These are phyloP conservation scores for Ochropleura plecta DNA, from an alignment of 2,888 invertebrate species.

Conservation along the genomic window DNA sequence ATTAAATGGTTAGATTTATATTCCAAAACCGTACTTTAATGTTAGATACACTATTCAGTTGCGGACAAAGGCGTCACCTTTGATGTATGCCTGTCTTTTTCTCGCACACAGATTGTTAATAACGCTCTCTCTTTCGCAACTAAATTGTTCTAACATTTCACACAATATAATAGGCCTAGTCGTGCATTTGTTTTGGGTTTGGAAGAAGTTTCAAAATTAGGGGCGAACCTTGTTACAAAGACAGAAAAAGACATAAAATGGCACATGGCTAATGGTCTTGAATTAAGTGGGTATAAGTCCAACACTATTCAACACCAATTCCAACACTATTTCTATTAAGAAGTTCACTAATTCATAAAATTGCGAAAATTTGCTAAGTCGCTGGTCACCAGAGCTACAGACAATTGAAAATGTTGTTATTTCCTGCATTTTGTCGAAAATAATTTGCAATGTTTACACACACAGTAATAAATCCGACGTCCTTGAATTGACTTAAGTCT, in stretches of 20 bases:
- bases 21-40: constrained; percentile 37
- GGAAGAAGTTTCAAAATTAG: constrained; percentile 24
- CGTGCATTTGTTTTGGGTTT: constrained; percentile 28
- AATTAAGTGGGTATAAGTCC: background rate
- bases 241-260: background rate
- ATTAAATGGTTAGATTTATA: constrained; percentile 35
- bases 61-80: constrained; percentile 50
- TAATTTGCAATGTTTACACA: background rate
- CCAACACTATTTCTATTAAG: no score
- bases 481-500: background rate
- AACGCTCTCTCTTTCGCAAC: constrained; percentile 45
- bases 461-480: background rate
- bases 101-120: constrained; percentile 41
- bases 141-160: constrained; percentile 55
- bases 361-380: background rate
- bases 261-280: background rate
- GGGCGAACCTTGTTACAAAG: background rate
- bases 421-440: background rate
- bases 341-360: background rate
- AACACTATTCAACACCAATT: no score
- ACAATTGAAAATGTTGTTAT: background rate
- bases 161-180: constrained; percentile 33
- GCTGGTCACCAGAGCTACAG: background rate
- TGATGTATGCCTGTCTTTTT: constrained; percentile 48
- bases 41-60: constrained; percentile 52